Percentiles rank a stretch among this genome's conserved stretches.
phyloP scores from a whole-genome alignment of 2,888 invertebrate species.

The Eupithecia insigniata region DNA sequence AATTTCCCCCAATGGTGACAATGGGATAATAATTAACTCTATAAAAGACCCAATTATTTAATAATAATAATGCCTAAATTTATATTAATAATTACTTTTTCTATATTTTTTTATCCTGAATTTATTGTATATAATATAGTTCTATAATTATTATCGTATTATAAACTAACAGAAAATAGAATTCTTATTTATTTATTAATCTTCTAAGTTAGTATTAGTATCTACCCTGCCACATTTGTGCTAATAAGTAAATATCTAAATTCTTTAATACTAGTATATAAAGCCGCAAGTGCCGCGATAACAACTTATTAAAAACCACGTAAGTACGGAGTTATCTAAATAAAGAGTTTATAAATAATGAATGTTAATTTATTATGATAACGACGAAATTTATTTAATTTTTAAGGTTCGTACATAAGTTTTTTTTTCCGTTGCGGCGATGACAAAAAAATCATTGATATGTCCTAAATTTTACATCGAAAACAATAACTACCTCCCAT shows the following conservation, averaged over 20 bases:
- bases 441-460: background rate
- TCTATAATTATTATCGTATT: too few species aligned
- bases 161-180: background rate
- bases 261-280: background rate
- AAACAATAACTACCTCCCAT: background rate
- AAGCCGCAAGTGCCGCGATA: background rate
- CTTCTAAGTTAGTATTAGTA: background rate
- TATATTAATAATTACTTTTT: too few species aligned
- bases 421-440: background rate
- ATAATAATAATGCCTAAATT: too few species aligned
- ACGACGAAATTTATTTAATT: background rate
- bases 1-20: background rate
- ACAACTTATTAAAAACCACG: background rate
- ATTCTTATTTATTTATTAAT: too few species aligned
- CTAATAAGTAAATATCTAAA: background rate
- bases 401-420: too few species aligned
- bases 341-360: background rate
- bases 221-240: background rate
- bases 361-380: background rate
- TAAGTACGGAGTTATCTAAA: background rate
- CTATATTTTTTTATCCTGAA: too few species aligned
- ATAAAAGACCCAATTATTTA: too few species aligned
- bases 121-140: too few species aligned
- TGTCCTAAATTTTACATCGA: background rate
- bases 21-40: too few species aligned